Evolutionary conservation across 1,140 invertebrate genomes (phyloP).

Genomic region (Hormaphis cornu): DNA sequence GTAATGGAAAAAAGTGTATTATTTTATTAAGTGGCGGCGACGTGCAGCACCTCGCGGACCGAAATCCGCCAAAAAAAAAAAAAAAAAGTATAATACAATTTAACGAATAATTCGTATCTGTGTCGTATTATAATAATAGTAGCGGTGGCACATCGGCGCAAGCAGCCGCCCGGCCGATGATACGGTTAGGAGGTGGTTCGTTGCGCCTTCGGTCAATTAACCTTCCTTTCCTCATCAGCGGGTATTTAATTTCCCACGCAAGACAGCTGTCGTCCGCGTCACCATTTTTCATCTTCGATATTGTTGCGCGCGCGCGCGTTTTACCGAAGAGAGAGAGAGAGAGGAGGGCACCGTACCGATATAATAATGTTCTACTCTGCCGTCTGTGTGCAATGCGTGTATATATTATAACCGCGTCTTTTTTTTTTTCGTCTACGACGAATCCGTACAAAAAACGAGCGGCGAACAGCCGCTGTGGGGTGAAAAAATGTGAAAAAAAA

Average conservation of each 20-base stretch:
- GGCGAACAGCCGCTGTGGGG: conserved; percentile 18
- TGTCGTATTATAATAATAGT: not conserved
- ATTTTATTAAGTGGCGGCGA: too few relatives aligned
- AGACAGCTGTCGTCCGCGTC: conserved; percentile 30
- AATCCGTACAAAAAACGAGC: conserved; percentile 24
- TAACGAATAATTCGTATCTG: too few relatives aligned
- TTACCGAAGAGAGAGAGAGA: too few relatives aligned
- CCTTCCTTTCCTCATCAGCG: conserved; percentile 26
- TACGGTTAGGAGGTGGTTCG: conserved; percentile 18
- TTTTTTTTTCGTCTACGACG: conserved; percentile 3
- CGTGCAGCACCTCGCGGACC: not conserved
- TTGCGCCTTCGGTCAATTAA: conserved; percentile 32
- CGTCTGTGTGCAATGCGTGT: not conserved
- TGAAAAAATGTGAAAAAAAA: not conserved
- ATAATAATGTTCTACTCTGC: not conserved
- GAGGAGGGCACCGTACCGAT: too few relatives aligned
- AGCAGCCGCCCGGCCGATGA: too few relatives aligned
- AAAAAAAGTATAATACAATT: too few relatives aligned
- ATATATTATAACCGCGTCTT: not conserved
- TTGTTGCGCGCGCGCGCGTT: not conserved
- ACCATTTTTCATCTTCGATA: conserved; percentile 33
- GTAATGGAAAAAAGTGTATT: too few relatives aligned
- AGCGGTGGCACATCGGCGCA: not conserved
- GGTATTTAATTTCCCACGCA: conserved; percentile 32
- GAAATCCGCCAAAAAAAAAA: conserved; percentile 6